A percentile compares a stretch with the other conserved stretches of the same genome.
Conservation (phyloP, 2,888 invertebrate species). For the Ectemnius cavifrons region DNA sequence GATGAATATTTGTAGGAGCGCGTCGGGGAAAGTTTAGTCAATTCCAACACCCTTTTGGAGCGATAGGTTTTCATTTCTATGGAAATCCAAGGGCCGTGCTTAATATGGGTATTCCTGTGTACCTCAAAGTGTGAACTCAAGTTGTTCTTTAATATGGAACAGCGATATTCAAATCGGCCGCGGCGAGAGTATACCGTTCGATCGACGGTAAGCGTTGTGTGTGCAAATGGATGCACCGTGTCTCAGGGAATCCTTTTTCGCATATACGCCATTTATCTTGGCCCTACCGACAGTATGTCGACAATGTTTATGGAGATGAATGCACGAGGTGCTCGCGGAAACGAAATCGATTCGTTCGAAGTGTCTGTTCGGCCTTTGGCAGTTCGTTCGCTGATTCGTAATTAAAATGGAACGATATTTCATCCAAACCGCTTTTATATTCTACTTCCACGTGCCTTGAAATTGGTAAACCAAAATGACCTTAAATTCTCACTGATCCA, state of each 20-base stretch:
- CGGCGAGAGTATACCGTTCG: no score
- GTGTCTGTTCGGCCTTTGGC: no score
- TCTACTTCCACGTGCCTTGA: neutral
- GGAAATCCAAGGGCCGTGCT: slow-evolving; percentile 33
- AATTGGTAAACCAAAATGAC: no score
- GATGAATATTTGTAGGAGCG: no score
- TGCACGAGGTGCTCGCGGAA: neutral
- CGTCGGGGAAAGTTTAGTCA: neutral
- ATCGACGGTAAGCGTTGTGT: neutral
- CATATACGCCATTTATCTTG: slow-evolving; percentile 26
- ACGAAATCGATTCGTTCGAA: neutral
- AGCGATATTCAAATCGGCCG: slow-evolving; percentile 19
- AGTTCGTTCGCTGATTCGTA: no score
- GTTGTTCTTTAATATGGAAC: neutral
- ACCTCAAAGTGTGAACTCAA: slow-evolving; percentile 32
- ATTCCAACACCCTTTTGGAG: slow-evolving; percentile 4
- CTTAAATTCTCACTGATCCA: no score
- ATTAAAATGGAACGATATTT: no score
- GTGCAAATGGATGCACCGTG: slow-evolving; percentile 18
- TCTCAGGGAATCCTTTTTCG: slow-evolving; percentile 5
- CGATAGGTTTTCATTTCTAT: slow-evolving; percentile 29
- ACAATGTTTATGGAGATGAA: slow-evolving; percentile 24
- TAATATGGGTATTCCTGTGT: slow-evolving; percentile 18
- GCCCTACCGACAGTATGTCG: slow-evolving; percentile 15
- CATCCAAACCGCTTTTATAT: neutral